phyloP scores from a whole-genome alignment of 2,113 vertebrate species.

The Sitta europaea region DNA sequence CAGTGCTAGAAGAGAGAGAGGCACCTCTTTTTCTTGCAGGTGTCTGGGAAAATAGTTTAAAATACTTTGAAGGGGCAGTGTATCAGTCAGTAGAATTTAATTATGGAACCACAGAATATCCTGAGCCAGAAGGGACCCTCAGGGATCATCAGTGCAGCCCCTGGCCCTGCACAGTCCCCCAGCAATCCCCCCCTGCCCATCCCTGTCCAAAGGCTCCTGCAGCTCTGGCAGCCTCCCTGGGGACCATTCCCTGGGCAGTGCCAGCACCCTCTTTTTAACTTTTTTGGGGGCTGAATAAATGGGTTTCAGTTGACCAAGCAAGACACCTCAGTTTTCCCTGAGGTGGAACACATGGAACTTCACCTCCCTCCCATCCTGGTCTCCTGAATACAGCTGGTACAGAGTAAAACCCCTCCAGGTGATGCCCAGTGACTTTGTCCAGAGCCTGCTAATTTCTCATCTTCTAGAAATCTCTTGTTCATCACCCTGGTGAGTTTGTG shows the following conservation, averaged over 20 bases:
- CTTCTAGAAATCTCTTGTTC: background rate
- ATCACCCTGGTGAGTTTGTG: fast-evolving
- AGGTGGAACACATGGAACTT: fast-evolving
- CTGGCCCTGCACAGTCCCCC: background rate
- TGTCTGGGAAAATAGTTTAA: background rate
- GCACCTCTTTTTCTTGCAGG: background rate
- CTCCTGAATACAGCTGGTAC: background rate
- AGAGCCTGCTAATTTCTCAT: background rate
- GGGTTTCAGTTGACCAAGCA: background rate
- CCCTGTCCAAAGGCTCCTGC: background rate
- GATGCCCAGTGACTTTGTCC: background rate
- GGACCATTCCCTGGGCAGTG: background rate
- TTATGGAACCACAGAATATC: background rate
- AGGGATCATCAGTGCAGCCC: background rate
- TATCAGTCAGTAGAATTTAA: background rate
- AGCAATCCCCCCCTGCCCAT: background rate
- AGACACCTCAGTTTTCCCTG: background rate
- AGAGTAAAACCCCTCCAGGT: background rate
- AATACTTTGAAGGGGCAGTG: background rate
- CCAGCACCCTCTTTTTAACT: background rate
- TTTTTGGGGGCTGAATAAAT: background rate
- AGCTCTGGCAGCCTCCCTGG: background rate
- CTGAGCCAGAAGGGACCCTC: fast-evolving
- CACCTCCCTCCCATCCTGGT: background rate
- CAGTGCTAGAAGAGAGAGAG: background rate